Percentiles rank a stretch among this genome's conserved stretches.
These are phyloP conservation scores for Pocillopora meandrina DNA, from an alignment of 92 coral and sea anemone genomes.

Conservation along the genomic window DNA sequence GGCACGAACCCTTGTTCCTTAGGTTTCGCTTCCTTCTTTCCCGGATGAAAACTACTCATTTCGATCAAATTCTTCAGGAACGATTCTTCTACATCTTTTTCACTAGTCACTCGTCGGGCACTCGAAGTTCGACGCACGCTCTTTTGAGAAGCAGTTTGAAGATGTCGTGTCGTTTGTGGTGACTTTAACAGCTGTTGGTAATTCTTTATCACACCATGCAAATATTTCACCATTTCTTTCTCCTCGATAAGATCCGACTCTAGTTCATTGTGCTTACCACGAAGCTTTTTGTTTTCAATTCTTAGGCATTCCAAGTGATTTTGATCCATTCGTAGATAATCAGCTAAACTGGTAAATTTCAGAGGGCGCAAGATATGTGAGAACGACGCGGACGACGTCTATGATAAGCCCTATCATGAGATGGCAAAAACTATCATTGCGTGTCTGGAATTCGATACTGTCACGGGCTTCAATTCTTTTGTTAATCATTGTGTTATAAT, in stretches of 20 bases:
- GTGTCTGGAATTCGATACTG: slow-evolving; percentile 26
- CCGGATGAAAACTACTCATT: slow-evolving; percentile 12
- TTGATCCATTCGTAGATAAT: slow-evolving; percentile 55
- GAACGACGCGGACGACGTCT: not conserved
- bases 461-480: not conserved
- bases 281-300: slow-evolving; percentile 77
- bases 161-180: slow-evolving; percentile 49
- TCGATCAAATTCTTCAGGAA: slow-evolving; percentile 30
- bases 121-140: not conserved
- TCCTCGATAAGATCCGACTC: slow-evolving; percentile 76
- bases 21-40: not conserved
- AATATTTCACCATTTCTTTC: slow-evolving; percentile 77
- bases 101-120: not conserved
- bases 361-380: not conserved
- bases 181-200: slow-evolving; percentile 78
- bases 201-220: slow-evolving; percentile 90
- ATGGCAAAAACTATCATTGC: not conserved
- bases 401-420: not conserved
- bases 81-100: slow-evolving; percentile 20
- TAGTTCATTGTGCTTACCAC: slow-evolving; percentile 68
- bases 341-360: slow-evolving; percentile 11
- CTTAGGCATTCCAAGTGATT: slow-evolving; percentile 52
- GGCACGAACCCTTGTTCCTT: not conserved
- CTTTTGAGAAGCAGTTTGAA: slow-evolving; percentile 26
- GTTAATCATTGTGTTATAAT: not conserved